Evolutionary conservation across 2,797 vertebrate species (phyloP).

Genomic region (Silurus lanzhouensis): DNA sequence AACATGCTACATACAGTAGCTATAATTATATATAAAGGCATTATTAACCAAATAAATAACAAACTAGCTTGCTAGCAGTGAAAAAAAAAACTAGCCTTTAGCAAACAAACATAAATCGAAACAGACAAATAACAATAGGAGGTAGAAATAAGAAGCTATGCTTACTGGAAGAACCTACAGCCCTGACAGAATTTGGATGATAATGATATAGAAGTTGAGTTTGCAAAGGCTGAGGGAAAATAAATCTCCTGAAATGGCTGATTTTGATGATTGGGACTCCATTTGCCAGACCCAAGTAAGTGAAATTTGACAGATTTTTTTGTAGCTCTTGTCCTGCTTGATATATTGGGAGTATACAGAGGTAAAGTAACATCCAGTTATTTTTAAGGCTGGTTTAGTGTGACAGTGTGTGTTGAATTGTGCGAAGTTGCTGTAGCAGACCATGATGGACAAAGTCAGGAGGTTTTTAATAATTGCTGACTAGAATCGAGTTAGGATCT

Average conservation of each 20-base stretch:
- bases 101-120: neutral
- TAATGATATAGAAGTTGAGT: neutral
- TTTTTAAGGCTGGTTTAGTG: neutral
- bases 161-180: neutral
- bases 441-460: neutral
- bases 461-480: neutral
- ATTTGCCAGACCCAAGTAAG: neutral
- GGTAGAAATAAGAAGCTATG: neutral
- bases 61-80: neutral
- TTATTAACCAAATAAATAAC: neutral
- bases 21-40: no score
- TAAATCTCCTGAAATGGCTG: neutral
- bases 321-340: neutral
- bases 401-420: neutral
- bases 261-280: neutral
- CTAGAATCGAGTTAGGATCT: neutral
- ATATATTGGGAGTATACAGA: neutral
- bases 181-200: neutral
- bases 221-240: neutral
- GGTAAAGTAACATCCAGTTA: neutral
- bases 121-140: neutral
- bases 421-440: neutral
- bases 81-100: neutral
- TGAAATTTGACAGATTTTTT: slow-evolving; percentile 5
- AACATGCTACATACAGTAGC: no score